A percentile compares a stretch with the other conserved stretches of the same genome.
Conservation (phyloP, 1,140 invertebrate species). For the Drosophila paulistorum region DNA sequence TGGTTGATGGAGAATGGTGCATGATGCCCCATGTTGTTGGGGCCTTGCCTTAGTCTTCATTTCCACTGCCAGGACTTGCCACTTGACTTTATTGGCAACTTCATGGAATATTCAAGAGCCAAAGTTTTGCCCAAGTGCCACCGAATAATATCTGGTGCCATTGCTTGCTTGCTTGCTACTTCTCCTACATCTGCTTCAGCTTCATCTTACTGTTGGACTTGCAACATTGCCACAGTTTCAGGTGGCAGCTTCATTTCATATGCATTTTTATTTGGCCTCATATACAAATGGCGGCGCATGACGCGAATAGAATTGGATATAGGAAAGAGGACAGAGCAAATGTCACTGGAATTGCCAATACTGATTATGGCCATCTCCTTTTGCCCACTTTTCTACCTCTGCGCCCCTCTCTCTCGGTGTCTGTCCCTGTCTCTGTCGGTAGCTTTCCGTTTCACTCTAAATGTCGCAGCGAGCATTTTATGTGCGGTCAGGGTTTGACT, state of each 20-base stretch:
- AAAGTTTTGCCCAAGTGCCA: slow-evolving; percentile 68
- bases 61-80: slow-evolving; percentile 62
- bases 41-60: background rate
- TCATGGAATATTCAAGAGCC: slow-evolving; percentile 79
- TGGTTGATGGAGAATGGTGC: slow-evolving; percentile 6
- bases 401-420: background rate
- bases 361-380: slow-evolving; percentile 61
- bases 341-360: slow-evolving; percentile 79
- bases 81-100: slow-evolving; percentile 81
- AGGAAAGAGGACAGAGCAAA: slow-evolving; percentile 42
- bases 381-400: background rate
- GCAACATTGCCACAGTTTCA: slow-evolving; percentile 1
- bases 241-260: slow-evolving; percentile 64
- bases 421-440: background rate
- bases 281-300: slow-evolving; percentile 71
- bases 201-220: background rate
- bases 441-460: slow-evolving; percentile 23
- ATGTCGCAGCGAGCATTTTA: slow-evolving; percentile 54
- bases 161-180: background rate
- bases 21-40: slow-evolving; percentile 1
- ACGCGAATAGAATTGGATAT: slow-evolving; percentile 39
- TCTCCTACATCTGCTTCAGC: background rate
- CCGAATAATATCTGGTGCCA: slow-evolving; percentile 49
- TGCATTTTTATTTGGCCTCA: slow-evolving; percentile 82
- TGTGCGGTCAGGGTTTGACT: slow-evolving; percentile 68